Base-by-base conservation (phyloP, 2,888 invertebrate species). In the Caenorhabditis virilis region DNA sequence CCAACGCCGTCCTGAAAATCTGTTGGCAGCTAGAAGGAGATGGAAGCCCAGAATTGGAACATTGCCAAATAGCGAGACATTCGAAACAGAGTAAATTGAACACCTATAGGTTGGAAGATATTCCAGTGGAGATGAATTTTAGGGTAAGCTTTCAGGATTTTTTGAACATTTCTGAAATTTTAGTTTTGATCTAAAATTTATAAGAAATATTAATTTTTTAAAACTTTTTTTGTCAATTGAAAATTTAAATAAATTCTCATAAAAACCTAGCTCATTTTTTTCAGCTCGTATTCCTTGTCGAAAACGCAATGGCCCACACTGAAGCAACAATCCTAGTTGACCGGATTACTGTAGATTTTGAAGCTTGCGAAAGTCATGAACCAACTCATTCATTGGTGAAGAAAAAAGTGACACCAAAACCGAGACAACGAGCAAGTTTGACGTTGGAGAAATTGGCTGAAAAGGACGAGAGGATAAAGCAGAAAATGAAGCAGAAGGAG, bases 11-110 rank as follows among this genome's bases (percentile, higher is more conserved):
- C 48, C 57, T 70, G 15, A 59, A 61, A 23, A 45, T 75, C 5
- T 75, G 75, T 41, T 75, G 73, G 73, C 55, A 60, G 16, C 22
- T 45, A 18, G 64, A 58, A 30, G 62, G 61, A 18, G 62, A 69
- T 33, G 67, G 63, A 23, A 60, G 52, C 27, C 55, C 61, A 22
- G 47, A 43, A 9, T 35, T 49, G 2, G 71, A 62, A 33, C 63
- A 69, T 47, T 74, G 74, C 36, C 67, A 67, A 45, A 39, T 60
- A 35, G 69, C 71, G 1, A 43, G 52, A 27, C 59, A 66, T 15
- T 61, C 67, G 6, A 61, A 65, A 43, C 74, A 74, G 50, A 69
- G 69, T 47, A 67, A 67, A 43, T 23, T 69, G 30, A 61, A 66
- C 22, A 59, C 60, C 22, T 67, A 66, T 46, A 57, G 64, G 36